phyloP scores from a whole-genome alignment of 1,140 invertebrate species.

The Drosophila burlai region DNA sequence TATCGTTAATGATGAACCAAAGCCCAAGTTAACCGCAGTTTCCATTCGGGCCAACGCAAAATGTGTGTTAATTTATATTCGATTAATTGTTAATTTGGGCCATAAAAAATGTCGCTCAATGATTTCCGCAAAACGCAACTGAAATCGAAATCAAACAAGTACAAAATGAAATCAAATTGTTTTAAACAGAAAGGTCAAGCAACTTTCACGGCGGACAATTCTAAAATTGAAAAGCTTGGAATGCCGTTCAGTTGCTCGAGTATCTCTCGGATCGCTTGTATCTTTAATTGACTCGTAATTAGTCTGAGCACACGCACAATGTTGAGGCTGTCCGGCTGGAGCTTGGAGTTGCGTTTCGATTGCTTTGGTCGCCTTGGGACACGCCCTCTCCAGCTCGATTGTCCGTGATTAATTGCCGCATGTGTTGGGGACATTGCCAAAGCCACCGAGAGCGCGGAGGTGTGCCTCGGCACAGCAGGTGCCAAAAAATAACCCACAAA shows the following conservation, averaged over 20 bases:
- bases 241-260: constrained; percentile 10
- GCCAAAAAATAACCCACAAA: constrained; percentile 22
- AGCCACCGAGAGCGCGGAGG: neutral
- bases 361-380: constrained; percentile 1
- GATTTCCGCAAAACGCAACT: constrained; percentile 59
- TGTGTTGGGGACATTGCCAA: constrained; percentile 36
- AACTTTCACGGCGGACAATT: constrained; percentile 59
- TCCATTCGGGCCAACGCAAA: constrained; percentile 23
- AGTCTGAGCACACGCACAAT: constrained; percentile 49
- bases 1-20: constrained; percentile 38
- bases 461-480: constrained; percentile 33
- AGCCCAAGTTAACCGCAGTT: constrained; percentile 1
- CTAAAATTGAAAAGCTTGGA: constrained; percentile 58
- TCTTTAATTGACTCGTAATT: constrained; percentile 58
- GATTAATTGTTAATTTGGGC: constrained; percentile 73
- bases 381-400: constrained; percentile 3
- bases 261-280: constrained; percentile 13
- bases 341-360: constrained; percentile 12
- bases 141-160: neutral
- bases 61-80: constrained; percentile 72
- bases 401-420: constrained; percentile 38
- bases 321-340: constrained; percentile 46
- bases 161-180: neutral
- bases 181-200: constrained; percentile 45
- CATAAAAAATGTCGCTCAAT: constrained; percentile 55